A percentile compares a stretch with the other conserved stretches of the same genome.
Evolutionary conservation across 1,140 invertebrate species (phyloP).

Genomic region (Drosophila biarmipes): DNA sequence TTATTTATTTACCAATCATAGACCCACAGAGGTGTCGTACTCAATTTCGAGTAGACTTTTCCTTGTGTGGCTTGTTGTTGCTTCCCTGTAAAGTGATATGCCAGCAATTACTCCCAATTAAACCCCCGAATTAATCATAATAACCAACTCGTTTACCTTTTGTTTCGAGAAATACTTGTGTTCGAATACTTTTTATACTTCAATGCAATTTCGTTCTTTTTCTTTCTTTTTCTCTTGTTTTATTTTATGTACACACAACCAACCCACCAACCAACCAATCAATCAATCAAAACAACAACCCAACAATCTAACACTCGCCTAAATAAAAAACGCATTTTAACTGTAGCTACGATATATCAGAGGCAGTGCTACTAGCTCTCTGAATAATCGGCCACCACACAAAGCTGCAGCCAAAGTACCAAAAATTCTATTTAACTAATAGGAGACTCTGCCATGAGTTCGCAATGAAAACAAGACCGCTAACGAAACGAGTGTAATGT

Average conservation of each 20-base stretch:
- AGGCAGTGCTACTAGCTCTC: slow-evolving; percentile 83
- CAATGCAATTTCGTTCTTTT: slow-evolving; percentile 77
- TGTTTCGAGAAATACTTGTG: slow-evolving; percentile 50
- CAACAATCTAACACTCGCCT: slow-evolving; percentile 16
- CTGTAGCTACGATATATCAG: slow-evolving; percentile 83
- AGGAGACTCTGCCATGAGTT: slow-evolving; percentile 18
- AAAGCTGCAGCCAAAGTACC: slow-evolving; percentile 73
- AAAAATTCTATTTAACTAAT: slow-evolving; percentile 38
- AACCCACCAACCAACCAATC: slow-evolving; percentile 66
- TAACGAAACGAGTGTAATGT: slow-evolving; percentile 7
- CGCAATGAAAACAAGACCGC: slow-evolving; percentile 10
- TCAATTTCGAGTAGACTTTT: slow-evolving; percentile 10
- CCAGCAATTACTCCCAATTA: slow-evolving; percentile 17
- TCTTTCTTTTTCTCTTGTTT: slow-evolving; percentile 81
- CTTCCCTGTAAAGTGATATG: slow-evolving; percentile 17
- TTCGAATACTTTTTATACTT: slow-evolving; percentile 61
- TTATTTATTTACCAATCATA: slow-evolving; percentile 56
- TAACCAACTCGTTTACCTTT: slow-evolving; percentile 33
- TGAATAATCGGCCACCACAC: slow-evolving; percentile 50
- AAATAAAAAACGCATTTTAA: slow-evolving; percentile 27
- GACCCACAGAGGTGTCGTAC: neutral
- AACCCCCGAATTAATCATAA: slow-evolving; percentile 23
- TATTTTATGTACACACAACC: slow-evolving; percentile 81
- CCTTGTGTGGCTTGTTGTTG: slow-evolving; percentile 38
- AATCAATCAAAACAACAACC: slow-evolving; percentile 52